Base-by-base conservation (phyloP, 2,797 vertebrate genomes). In the Sebastes nivosus region DNA sequence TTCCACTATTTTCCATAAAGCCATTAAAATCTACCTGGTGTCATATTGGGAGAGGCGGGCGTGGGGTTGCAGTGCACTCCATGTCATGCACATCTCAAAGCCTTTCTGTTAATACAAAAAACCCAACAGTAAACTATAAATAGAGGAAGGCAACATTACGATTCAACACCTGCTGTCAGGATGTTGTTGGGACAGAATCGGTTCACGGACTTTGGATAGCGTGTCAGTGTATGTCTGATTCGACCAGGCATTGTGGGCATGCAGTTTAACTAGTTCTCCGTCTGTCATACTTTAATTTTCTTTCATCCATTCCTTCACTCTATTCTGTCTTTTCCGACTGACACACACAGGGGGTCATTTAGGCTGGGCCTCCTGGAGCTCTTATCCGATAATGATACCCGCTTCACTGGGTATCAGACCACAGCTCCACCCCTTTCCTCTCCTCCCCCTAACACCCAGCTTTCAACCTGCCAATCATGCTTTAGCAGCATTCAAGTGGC, bases 1-100 rank as follows among this genome's bases (percentile, higher is more conserved):
- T 91, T 82, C 88, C 89, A 86, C 90, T 92, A 90, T 93, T 95
- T 96, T 94, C 93, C 91, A 94, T 95, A 95, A 92, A 94, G 90
- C 93, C 90, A 94, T 95, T 95, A 92, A 94, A 93, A 91, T 90
- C 90, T 90, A 94, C 89, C 94, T 90, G 91, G 89, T 92, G 90
- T 94, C 93, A 84, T 91, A 80, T 72, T 86, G 91, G 87, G 87
- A 91, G 85, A 92, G 73, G 77, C 29, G 22, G 86, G 65, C 20
- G 27, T 67, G 74, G 81, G 77, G 83, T 81, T 87, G 77, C 58
- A 29, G 76, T 81, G 78, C 83, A 81, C 87, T 86, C 83, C 84
- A 85, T 80, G 84, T 82, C 66, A 54, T 50, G 73, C 77, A 79
- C 81, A 79, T 84, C 82, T 84, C 66, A 67, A 83, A 90, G 81